Percentiles rank a stretch among this genome's conserved stretches.
Conservation (phyloP, 1,140 invertebrate species). For the Microvelia longipes region DNA sequence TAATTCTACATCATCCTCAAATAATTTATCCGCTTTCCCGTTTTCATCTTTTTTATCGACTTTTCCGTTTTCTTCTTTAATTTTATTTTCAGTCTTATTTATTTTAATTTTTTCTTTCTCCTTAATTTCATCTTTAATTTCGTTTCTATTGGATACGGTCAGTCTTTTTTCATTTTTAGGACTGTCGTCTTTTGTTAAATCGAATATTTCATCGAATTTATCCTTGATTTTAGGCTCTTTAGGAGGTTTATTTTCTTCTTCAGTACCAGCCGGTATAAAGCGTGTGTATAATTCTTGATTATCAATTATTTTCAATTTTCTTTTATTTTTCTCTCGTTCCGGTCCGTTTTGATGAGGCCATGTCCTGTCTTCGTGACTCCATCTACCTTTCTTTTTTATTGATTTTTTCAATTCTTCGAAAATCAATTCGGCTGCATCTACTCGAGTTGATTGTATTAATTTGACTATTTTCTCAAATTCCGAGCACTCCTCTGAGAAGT, state of each 20-base stretch:
- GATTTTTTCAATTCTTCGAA: not conserved
- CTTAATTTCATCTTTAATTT: not conserved
- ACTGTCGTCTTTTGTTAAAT: not conserved
- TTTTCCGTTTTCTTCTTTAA: not conserved
- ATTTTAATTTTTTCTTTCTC: not conserved
- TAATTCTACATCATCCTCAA: not conserved
- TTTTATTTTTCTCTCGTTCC: not conserved
- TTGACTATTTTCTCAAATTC: constrained; percentile 1
- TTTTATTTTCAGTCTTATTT: not conserved
- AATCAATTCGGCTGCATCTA: constrained; percentile 5
- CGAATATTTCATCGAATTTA: not conserved
- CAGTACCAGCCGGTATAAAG: not conserved
- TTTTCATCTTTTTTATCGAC: not conserved
- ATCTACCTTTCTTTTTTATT: not conserved
- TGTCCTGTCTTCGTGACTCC: not conserved
- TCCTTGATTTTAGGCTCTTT: not conserved
- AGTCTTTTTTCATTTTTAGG: not conserved
- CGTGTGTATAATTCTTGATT: not conserved
- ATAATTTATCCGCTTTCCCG: not conserved
- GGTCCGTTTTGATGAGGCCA: not conserved
- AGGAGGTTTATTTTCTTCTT: not conserved
- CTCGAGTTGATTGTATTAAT: not conserved
- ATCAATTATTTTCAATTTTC: not conserved
- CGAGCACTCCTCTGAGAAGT: not conserved
- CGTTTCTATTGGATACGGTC: not conserved